phyloP scores from a whole-genome alignment of 2,113 vertebrate species.

The Desmodus rotundus region DNA sequence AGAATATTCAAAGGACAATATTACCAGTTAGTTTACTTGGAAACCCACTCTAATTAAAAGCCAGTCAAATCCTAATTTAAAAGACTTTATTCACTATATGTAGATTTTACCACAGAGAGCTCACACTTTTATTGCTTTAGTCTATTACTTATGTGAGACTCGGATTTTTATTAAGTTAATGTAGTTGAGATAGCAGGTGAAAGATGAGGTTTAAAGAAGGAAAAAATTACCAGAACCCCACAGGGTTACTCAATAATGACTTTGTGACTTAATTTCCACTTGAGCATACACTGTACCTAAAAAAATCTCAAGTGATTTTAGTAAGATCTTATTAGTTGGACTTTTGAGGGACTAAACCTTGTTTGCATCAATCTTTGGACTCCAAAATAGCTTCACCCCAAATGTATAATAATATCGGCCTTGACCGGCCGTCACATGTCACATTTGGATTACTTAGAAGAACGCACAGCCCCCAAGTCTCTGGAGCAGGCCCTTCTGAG shows the following conservation, averaged over 20 bases:
- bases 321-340: slow-evolving; percentile 12
- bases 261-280: slow-evolving; percentile 36
- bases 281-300: background rate
- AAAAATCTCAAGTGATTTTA: slow-evolving; percentile 16
- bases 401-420: background rate
- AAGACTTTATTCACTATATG: background rate
- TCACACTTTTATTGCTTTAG: background rate
- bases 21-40: background rate
- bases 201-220: background rate
- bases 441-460: background rate
- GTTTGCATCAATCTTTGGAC: background rate
- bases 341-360: background rate
- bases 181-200: background rate
- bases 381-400: background rate
- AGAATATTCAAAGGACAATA: slow-evolving; percentile 30
- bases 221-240: background rate
- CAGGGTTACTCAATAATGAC: background rate
- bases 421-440: background rate
- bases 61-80: slow-evolving; percentile 12
- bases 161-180: background rate
- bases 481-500: background rate
- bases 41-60: slow-evolving; percentile 14
- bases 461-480: background rate
- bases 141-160: background rate
- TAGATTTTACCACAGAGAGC: background rate